Base-by-base conservation (phyloP, 1,140 invertebrate species). In the Gryllus bimaculatus region DNA sequence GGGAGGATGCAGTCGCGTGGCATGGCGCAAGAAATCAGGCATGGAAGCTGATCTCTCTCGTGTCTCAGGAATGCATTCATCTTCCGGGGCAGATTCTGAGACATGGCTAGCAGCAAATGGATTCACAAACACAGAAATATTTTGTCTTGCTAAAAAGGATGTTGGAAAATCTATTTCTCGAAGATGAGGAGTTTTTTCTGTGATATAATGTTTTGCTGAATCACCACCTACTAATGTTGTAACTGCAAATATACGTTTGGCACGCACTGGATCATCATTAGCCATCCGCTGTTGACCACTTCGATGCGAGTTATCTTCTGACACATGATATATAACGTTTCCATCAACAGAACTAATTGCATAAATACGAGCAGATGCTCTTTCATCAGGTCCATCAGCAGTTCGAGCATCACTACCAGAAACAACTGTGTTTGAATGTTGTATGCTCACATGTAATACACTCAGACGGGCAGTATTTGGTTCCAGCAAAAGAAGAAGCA, bases 271-370 rank as follows among this genome's bases (percentile, higher is more conserved):
- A 79, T 79, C 48, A 47, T 54, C 47, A 73, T 18, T 78, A n/a
- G 74, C 13, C 39, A 66, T 76, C 54, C 75, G 54, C 47, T 47
- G 47, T 75, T 78, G 47, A 47, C 0, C 48, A 73, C 75, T 74
- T 8, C 48, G 26, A n/a, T 75, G 21, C 47, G 26, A 54, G 7
- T 66, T 74, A 39, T 48, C 26, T 18, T 83, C 86, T 18, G 89
- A 91, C 39, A 95, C 91, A 84, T 96, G 94, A 85, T 95, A 96
- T 81, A 94, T 94, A 0, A 96, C 91, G 83, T 95, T 94, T 2
- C 94, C 94, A 82, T 94, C 93, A 39, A 94, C 93, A 75, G 92
- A 95, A 82, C 94, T 96, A 66, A 96, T 94, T 5, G 94, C 94
- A 84, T 93, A 95, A 12, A 96, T 93, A 83, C 93, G 92, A 0